Evolutionary conservation across 2,888 invertebrate species (phyloP).

Genomic region (Nudaria mundana): DNA sequence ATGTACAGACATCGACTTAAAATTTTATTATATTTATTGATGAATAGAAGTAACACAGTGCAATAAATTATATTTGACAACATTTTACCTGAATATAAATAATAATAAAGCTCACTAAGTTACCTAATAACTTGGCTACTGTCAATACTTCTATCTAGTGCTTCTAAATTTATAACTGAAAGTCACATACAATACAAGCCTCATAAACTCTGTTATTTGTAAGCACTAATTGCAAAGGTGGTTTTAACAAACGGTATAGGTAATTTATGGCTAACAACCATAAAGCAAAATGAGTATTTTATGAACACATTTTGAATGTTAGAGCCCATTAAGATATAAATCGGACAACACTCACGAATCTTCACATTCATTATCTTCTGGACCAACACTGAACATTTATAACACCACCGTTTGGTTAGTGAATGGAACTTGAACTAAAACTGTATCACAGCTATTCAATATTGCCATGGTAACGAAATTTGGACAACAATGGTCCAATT

Average conservation of each 20-base stretch:
- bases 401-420: constrained; percentile 15
- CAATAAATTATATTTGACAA: too few relatives aligned
- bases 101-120: too few relatives aligned
- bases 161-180: too few relatives aligned
- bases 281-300: constrained; percentile 21
- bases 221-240: constrained; percentile 26
- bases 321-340: too few relatives aligned
- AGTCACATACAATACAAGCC: too few relatives aligned
- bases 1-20: too few relatives aligned
- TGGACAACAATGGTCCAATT: constrained; percentile 62
- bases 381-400: constrained; percentile 23
- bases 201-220: too few relatives aligned
- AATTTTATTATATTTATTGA: too few relatives aligned
- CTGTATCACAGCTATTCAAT: constrained; percentile 64
- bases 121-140: too few relatives aligned
- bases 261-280: constrained; percentile 19
- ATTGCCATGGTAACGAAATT: constrained; percentile 63
- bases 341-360: constrained; percentile 33
- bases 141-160: too few relatives aligned
- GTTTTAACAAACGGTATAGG: constrained; percentile 25
- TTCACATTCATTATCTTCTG: constrained; percentile 31
- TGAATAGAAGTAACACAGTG: too few relatives aligned
- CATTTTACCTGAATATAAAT: too few relatives aligned
- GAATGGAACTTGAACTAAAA: constrained; percentile 23
- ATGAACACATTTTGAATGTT: background rate